These are phyloP conservation scores for Falco concolor DNA, from an alignment of 2,797 vertebrate genomes.

Conservation along the genomic window DNA sequence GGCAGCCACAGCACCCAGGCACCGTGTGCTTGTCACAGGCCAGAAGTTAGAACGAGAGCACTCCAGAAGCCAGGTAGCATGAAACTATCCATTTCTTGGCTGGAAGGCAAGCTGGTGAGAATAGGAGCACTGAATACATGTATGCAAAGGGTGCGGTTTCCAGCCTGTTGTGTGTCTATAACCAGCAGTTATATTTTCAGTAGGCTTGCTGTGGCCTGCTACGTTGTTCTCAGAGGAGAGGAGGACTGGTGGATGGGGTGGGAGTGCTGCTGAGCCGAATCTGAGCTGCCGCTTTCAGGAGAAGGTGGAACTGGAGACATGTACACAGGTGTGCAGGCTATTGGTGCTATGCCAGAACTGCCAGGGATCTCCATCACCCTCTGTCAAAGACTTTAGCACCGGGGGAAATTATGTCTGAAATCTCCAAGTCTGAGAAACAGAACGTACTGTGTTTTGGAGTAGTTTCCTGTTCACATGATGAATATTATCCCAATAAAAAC, in stretches of 20 bases:
- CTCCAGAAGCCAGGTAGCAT: neutral
- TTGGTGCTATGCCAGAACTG: neutral
- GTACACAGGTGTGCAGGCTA: fast-evolving
- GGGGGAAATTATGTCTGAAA: fast-evolving
- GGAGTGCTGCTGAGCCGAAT: neutral
- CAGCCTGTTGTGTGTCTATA: fast-evolving
- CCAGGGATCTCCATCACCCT: neutral
- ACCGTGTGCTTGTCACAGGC: neutral
- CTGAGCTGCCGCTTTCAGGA: neutral
- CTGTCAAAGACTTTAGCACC: neutral
- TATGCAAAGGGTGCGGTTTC: neutral
- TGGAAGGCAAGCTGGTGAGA: neutral
- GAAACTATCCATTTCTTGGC: neutral
- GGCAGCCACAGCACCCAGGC: neutral
- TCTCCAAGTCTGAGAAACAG: neutral
- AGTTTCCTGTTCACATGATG: neutral
- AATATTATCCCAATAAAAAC: neutral
- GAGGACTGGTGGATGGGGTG: neutral
- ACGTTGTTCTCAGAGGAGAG: neutral
- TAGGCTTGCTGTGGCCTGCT: fast-evolving
- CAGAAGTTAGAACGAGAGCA: neutral
- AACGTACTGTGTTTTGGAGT: neutral
- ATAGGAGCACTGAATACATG: too few relatives aligned
- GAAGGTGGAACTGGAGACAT: neutral
- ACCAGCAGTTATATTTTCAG: neutral